Evolutionary conservation across 2,888 invertebrate species (phyloP), one percentile per base, ranked within the genome.

Genomic region (Tenodera sinensis): DNA sequence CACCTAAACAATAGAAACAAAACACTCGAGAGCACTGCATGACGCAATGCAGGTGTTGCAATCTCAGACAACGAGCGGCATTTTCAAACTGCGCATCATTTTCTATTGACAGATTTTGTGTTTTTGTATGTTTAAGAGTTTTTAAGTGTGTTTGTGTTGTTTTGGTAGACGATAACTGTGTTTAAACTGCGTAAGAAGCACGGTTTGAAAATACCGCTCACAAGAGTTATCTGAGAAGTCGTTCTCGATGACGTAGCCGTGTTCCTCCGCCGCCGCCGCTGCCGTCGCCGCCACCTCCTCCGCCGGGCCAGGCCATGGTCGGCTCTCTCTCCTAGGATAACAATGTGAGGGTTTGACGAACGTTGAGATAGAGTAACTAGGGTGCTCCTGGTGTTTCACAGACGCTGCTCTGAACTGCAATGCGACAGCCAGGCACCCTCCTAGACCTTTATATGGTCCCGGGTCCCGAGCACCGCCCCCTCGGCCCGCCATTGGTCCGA

Each of bases 381-480:
- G n/a, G n/a, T n/a, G n/a, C n/a, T n/a, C n/a, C n/a, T n/a, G n/a
- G n/a, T n/a, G n/a, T n/a, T n/a, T n/a, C n/a, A n/a, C n/a, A n/a
- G n/a, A n/a, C n/a, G n/a, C n/a, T n/a, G n/a, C n/a, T 71, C 84
- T 83, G 71, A 28, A 84, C 89, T 89, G 89, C 89, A 89, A 83
- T 89, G 89, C 89, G 89, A 71, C 30, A 89, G 83, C 87, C 71
- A 54, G 87, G 83, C 54, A 81, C 71, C 28, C 7, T 28, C 88
- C 28, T 30, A 54, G 30, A 54, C 28, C 54, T 88, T 88, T 88
- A 88, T 88, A 88, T 83, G 8, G 28, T 83, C 85, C 84, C 28
- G 86, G 30, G 14, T n/a, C 20, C 54, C 86, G 2, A 30, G 25
- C 28, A 30, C 71, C 34, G 86, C 47, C 89, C 89, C 83, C 82